phyloP scores from a whole-genome alignment of 1,140 invertebrate species.

The Periplaneta americana region DNA sequence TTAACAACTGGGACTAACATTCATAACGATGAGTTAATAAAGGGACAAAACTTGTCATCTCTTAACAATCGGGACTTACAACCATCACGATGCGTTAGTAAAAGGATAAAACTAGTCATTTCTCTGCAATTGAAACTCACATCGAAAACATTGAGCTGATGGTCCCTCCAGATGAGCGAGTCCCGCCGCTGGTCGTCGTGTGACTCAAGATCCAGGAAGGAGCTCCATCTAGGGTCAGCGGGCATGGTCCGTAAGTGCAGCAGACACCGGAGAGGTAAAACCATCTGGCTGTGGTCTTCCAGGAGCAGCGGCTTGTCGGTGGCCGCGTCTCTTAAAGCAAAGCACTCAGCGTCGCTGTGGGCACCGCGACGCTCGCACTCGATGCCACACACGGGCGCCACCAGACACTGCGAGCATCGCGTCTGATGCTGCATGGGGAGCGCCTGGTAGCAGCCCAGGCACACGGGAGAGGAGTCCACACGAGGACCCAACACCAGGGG shows the following conservation, averaged over 20 bases:
- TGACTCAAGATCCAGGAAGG: constrained; percentile 47
- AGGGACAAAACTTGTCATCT: no score
- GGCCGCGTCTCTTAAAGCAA: neutral
- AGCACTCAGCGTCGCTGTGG: constrained; percentile 9
- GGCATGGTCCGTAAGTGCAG: constrained; percentile 19
- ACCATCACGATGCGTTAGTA: no score
- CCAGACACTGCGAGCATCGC: constrained; percentile 44
- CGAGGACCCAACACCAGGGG: constrained; percentile 64
- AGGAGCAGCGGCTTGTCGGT: neutral
- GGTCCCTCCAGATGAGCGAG: constrained; percentile 43
- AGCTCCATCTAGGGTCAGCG: constrained; percentile 38
- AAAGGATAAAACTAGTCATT: no score
- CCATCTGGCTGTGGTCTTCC: neutral
- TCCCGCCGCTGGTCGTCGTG: constrained; percentile 46
- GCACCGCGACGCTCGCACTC: constrained; percentile 35
- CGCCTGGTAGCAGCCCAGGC: constrained; percentile 54
- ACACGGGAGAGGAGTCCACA: constrained; percentile 54
- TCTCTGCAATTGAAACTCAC: no score
- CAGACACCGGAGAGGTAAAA: constrained; percentile 27
- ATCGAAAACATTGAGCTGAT: constrained; percentile 44
- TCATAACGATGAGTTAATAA: no score
- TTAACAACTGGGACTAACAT: no score
- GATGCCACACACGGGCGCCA: constrained; percentile 47
- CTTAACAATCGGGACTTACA: no score
- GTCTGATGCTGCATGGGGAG: constrained; percentile 35